phyloP scores from a whole-genome alignment of 2,888 invertebrate genomes.

The Strigamia transsilvanica region DNA sequence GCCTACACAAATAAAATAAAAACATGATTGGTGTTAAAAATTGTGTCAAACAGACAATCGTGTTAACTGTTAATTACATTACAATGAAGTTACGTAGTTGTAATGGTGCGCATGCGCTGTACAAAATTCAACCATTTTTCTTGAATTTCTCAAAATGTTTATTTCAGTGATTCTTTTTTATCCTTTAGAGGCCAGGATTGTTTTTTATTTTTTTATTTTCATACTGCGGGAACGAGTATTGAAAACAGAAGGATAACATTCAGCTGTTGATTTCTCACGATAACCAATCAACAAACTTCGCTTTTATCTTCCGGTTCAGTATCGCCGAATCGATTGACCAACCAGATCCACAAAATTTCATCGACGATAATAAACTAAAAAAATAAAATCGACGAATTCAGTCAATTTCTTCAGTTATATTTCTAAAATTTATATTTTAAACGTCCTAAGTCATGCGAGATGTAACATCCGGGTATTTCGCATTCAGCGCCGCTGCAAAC shows the following conservation, averaged over 20 bases:
- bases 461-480: neutral
- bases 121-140: too few relatives aligned
- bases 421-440: neutral
- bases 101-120: too few relatives aligned
- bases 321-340: neutral
- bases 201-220: neutral
- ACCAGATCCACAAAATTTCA: neutral
- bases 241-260: neutral
- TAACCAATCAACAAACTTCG: neutral
- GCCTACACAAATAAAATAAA: too few relatives aligned
- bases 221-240: neutral
- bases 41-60: too few relatives aligned
- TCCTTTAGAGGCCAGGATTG: too few relatives aligned
- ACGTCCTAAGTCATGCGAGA: neutral
- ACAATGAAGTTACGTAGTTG: too few relatives aligned
- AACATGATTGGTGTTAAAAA: too few relatives aligned
- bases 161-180: too few relatives aligned
- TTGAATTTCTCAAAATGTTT: too few relatives aligned
- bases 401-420: neutral
- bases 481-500: slow-evolving; percentile 9
- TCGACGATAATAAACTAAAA: neutral
- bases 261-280: slow-evolving; percentile 35
- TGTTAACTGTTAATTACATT: too few relatives aligned
- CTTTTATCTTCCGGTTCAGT: slow-evolving; percentile 34
- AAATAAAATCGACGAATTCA: neutral